Base-by-base conservation (phyloP, 1,140 invertebrate genomes). In the Zaprionus camerounensis region DNA sequence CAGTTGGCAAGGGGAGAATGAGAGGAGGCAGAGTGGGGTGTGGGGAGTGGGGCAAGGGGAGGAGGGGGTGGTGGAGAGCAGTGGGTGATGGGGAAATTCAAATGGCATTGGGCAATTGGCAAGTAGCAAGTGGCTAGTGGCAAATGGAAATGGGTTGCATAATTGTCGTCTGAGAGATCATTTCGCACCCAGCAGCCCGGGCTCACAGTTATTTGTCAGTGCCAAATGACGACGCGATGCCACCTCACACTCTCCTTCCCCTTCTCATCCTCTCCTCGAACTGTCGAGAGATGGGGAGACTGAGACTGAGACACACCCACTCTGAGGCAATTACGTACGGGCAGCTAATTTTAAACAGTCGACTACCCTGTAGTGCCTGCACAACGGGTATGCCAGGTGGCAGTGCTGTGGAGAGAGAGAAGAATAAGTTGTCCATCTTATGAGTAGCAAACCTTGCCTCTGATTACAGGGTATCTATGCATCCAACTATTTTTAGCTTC, bases 131-230 rank as follows among this genome's bases (percentile, higher is more conserved):
- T 64, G 44, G 64, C 34, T 58, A 24, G 15, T 53, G 64, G 64
- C 63, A 83, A 84, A 81, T 81, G 66, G 71, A 66, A 84, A 81
- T 81, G 66, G 71, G 72, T 81, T 84, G 81, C 81, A 84, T 85
- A 84, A 81, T 84, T 76, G 66, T 62, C 80, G 78, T 56, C 78
- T 85, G 81, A 84, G 82, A 84, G 83, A 65, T 76, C 69, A 76
- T 76, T 76, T 76, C 78, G 80, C 79, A 83, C 71, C 70, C 65
- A 62, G 66, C 24, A 61, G 59, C 57, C 41, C 46, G 11, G 28
- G 58, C 72, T 55, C 57, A 38, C 49, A 62, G 64, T 69, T 38
- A 41, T 70, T 71, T 76, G 78, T 84, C 81, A 84, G 74, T 85
- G 82, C 73, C 78, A 82, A 46, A 84, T 85, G 81, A 79, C 71